Percentiles rank a stretch among this genome's conserved stretches.
Evolutionary conservation across 2,888 invertebrate species (phyloP).

Genomic region (Sussaba pulchella): DNA sequence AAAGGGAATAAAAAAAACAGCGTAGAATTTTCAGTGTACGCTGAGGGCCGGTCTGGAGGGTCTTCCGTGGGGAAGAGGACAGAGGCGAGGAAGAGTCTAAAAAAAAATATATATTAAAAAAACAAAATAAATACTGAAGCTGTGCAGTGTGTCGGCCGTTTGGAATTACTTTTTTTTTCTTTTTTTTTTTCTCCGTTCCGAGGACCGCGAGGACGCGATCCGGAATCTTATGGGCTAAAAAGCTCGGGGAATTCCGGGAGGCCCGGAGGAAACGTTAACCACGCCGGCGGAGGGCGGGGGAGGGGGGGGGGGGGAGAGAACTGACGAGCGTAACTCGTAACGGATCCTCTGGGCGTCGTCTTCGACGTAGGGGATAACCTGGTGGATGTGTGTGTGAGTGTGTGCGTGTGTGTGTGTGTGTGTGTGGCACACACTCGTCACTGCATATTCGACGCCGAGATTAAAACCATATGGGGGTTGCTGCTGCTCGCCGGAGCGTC

Average conservation of each 20-base stretch:
- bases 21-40: neutral
- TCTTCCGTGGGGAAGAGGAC: constrained; percentile 10
- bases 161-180: too few species aligned
- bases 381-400: constrained; percentile 16
- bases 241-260: constrained; percentile 49
- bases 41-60: neutral
- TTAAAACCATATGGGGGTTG: constrained; percentile 69
- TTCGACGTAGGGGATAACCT: constrained; percentile 55
- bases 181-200: constrained; percentile 43
- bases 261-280: constrained; percentile 35
- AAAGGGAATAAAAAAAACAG: too few species aligned
- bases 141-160: constrained; percentile 48
- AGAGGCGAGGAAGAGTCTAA: too few species aligned
- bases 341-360: constrained; percentile 50
- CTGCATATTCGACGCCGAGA: constrained; percentile 38
- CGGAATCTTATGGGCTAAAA: constrained; percentile 32
- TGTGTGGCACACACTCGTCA: constrained; percentile 1
- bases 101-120: too few species aligned
- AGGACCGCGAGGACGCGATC: constrained; percentile 13
- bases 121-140: constrained; percentile 36
- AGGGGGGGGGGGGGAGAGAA: constrained; percentile 30
- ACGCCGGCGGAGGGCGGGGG: neutral
- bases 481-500: constrained; percentile 39
- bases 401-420: neutral
- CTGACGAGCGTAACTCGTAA: constrained; percentile 28